Conservation (phyloP, 2,797 vertebrate genomes). For the Protonibea diacanthus region DNA sequence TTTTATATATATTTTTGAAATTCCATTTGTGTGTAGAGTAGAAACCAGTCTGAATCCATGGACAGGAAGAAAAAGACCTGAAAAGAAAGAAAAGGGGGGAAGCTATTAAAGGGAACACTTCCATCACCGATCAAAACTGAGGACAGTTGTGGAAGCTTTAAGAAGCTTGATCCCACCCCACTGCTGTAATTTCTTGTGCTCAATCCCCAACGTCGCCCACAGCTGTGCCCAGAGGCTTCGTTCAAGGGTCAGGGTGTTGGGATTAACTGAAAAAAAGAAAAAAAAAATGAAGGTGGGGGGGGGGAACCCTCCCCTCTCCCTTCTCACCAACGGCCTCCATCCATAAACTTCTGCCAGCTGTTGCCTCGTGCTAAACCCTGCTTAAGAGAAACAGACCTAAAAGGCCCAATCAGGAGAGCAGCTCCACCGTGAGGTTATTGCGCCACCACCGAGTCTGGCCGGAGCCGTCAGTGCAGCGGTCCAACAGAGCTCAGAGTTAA, state of each 20-base stretch:
- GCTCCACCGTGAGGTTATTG: slow-evolving; percentile 75
- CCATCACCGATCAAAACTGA: slow-evolving; percentile 62
- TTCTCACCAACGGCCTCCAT: slow-evolving; percentile 65
- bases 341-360: slow-evolving; percentile 85
- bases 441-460: slow-evolving; percentile 70
- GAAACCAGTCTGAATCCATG: not conserved
- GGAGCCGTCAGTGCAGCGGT: slow-evolving; percentile 38
- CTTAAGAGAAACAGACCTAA: slow-evolving; percentile 86
- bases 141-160: slow-evolving; percentile 64
- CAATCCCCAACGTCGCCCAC: slow-evolving; percentile 77
- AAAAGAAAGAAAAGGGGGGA: not conserved
- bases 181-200: slow-evolving; percentile 81
- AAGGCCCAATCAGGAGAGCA: slow-evolving; percentile 71
- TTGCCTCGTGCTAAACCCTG: slow-evolving; percentile 85
- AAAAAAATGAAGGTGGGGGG: slow-evolving; percentile 6
- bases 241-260: slow-evolving; percentile 84
- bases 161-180: slow-evolving; percentile 76
- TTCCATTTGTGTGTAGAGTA: not conserved
- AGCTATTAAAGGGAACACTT: slow-evolving; percentile 44
- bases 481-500: not conserved
- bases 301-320: slow-evolving; percentile 16
- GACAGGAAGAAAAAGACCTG: not conserved
- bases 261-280: slow-evolving; percentile 76
- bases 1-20: too few relatives aligned
- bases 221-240: slow-evolving; percentile 70